Evolutionary conservation across 2,888 invertebrate genomes (phyloP), one percentile per base, ranked within the genome.

Genomic region (Pasiphila rectangulata): DNA sequence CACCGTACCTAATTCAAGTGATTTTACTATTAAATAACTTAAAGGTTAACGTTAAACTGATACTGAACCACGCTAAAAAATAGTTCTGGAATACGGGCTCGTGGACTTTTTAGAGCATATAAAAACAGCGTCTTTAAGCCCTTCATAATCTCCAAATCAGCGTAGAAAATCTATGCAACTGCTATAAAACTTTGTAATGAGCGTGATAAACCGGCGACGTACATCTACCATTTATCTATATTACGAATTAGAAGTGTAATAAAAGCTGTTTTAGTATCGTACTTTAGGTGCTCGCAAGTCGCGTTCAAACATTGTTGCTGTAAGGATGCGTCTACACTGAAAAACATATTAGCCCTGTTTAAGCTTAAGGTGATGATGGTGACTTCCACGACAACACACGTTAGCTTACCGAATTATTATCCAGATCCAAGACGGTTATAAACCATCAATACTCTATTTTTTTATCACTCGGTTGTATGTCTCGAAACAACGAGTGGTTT

Each of bases 231-330:
- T 50, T 45, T 50, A 50, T 45, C 45, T 46, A 46, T 51, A 46
- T 51, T 46, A 51, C 51, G 43, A 51, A 51, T 51, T 46, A 46
- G 43, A 51, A 51, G 29, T 13, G 42, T 36, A 51, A 43, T 51
- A 46, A 51, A 46, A 46, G 46, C 46, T 29, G 34, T 32, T 54
- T 50, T 41, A 54, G 50, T 51, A 36, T 48, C 41, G 39, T 42
- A 42, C 45, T 51, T 51, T 38, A 42, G 42, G 37, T 47, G 49
- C 49, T 45, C 44, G 40, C 40, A 40, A 41, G 44, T 41, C 25
- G 40, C 49, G 40, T 40, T 49, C 36, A 16, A 42, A 47, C 51
- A 47, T 47, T 51, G 51, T 51, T 51, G 29, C 37, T 47, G 29
- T 42, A 30, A 45, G 17, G 40, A 6, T 36, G 30, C 44, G 13